Evolutionary conservation across 2,113 vertebrate genomes (phyloP).

Genomic region (Tauraco erythrolophus): DNA sequence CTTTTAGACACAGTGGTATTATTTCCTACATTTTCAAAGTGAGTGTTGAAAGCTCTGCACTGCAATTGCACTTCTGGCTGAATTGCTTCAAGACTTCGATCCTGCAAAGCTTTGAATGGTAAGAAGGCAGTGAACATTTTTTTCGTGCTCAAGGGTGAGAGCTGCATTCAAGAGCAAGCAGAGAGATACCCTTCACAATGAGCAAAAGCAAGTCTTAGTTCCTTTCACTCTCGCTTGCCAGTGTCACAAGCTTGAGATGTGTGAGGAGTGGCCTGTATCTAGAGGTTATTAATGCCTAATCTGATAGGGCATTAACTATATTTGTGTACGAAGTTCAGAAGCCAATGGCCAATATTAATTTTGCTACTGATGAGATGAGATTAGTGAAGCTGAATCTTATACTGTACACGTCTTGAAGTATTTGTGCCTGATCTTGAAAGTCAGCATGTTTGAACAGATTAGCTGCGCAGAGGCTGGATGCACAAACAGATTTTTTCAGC

Average conservation of each 20-base stretch:
- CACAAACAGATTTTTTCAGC: not conserved
- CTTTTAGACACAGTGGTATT: not conserved
- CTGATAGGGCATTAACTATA: not conserved
- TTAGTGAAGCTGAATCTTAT: not conserved
- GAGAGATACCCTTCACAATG: not conserved
- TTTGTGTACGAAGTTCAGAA: not conserved
- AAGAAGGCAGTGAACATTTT: not conserved
- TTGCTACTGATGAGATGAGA: not conserved
- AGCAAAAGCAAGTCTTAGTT: not conserved
- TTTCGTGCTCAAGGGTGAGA: not conserved
- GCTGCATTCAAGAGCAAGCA: not conserved
- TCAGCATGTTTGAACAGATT: not conserved
- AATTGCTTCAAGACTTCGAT: not conserved
- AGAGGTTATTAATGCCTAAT: not conserved
- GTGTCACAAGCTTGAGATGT: not conserved
- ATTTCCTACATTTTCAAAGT: not conserved
- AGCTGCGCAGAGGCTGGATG: not conserved
- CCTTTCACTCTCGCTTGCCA: not conserved
- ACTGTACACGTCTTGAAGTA: not conserved
- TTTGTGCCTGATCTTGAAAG: not conserved
- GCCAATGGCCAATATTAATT: not conserved
- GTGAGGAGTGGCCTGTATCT: not conserved
- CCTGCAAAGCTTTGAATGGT: not conserved
- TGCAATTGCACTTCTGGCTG: not conserved
- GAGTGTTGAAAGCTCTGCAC: not conserved